Percentiles rank a stretch among this genome's conserved stretches.
Conservation (phyloP, 2,113 vertebrate genomes). For the Gallinago jamesoni region DNA sequence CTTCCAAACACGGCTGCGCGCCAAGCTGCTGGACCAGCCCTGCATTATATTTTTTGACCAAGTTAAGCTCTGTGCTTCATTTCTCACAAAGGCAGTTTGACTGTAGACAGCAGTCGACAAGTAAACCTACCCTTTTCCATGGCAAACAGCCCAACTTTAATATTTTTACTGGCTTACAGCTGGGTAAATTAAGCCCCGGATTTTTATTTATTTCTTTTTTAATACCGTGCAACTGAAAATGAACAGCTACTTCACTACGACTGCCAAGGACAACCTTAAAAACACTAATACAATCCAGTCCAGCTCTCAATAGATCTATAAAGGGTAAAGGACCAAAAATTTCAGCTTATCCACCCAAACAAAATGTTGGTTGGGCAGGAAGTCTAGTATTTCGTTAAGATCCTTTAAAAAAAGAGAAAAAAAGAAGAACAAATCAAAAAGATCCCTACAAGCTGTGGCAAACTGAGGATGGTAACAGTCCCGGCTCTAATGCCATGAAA, state of each 20-base stretch:
- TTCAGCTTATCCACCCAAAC: conserved; percentile 65
- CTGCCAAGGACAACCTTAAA: conserved; percentile 67
- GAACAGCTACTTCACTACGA: conserved; percentile 60
- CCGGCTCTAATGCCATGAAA: not conserved
- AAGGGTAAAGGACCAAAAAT: conserved; percentile 57
- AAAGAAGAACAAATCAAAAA: not conserved
- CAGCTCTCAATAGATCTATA: conserved; percentile 65
- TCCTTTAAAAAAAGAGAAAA: not conserved
- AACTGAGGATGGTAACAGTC: conserved; percentile 1
- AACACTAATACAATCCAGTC: conserved; percentile 57
- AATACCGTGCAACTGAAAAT: conserved; percentile 69
- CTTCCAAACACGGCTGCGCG: not conserved
- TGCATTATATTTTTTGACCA: conserved; percentile 51
- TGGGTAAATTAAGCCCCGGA: conserved; percentile 54
- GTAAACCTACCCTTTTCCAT: conserved; percentile 60
- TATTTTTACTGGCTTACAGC: conserved; percentile 72
- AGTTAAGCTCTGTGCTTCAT: conserved; percentile 51
- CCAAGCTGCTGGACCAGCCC: not conserved
- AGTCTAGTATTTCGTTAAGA: conserved; percentile 36
- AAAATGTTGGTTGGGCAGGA: conserved; percentile 61
- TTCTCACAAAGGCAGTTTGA: conserved; percentile 61
- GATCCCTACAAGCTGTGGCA: not conserved
- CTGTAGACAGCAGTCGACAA: conserved; percentile 49
- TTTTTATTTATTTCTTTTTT: conserved; percentile 71
- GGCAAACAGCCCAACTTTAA: conserved; percentile 64